These are phyloP conservation scores for Marmota monax DNA, from an alignment of 2,113 vertebrate genomes.

Conservation along the genomic window DNA sequence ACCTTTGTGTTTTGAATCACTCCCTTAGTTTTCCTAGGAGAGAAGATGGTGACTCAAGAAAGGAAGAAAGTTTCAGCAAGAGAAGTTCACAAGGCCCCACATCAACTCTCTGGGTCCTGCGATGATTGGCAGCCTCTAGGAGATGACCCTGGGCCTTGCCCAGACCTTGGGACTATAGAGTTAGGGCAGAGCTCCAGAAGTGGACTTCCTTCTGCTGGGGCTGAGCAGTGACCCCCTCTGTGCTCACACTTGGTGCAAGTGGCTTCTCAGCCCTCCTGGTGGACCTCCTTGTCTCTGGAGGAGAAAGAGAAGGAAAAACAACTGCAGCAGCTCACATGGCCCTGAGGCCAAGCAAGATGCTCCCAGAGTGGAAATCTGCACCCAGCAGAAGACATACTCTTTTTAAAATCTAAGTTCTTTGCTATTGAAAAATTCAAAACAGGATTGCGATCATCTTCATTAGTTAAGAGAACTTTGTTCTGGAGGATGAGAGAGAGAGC, in stretches of 20 bases:
- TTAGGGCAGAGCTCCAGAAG: neutral
- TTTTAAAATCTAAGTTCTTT: neutral
- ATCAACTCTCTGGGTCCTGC: neutral
- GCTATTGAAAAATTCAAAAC: neutral
- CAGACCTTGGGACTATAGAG: neutral
- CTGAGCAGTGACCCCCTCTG: fast-evolving
- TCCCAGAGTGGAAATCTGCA: neutral
- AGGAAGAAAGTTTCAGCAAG: neutral
- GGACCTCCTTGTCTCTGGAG: neutral
- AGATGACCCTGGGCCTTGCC: too few species aligned
- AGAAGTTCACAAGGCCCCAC: neutral
- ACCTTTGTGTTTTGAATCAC: neutral
- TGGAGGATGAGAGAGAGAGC: neutral
- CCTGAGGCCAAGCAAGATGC: neutral
- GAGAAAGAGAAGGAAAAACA: neutral
- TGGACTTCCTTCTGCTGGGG: neutral
- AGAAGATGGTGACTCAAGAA: neutral
- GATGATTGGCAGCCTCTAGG: neutral
- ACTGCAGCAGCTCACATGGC: neutral
- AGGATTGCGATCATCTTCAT: neutral
- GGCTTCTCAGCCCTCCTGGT: neutral
- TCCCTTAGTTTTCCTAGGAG: neutral
- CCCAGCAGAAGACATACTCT: neutral
- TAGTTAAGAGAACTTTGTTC: neutral
- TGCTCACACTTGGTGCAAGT: neutral